These are phyloP conservation scores for Drosophila aff. DNA, from an alignment of 1,140 invertebrate species.

Conservation along the genomic window DNA sequence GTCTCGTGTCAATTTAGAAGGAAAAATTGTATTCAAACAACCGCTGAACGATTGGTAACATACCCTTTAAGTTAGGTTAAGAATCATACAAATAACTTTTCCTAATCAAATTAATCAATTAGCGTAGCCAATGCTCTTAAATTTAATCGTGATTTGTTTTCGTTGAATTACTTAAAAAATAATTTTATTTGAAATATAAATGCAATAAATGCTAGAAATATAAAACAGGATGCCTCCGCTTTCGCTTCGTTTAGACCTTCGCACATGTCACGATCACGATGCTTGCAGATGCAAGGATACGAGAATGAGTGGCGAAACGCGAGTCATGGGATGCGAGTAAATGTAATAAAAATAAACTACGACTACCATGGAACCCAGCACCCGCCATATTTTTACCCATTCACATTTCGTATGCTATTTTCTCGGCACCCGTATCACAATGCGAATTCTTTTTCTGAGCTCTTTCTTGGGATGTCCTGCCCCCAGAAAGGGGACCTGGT, in stretches of 20 bases:
- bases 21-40: constrained; percentile 11
- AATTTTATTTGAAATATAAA: not conserved
- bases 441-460: constrained; percentile 64
- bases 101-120: not conserved
- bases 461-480: constrained; percentile 17
- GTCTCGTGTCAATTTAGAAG: constrained; percentile 72
- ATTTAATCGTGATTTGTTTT: not conserved
- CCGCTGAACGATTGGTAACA: not conserved
- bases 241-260: constrained; percentile 2
- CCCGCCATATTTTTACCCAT: not conserved
- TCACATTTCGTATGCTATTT: not conserved
- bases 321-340: constrained; percentile 48
- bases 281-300: constrained; percentile 65
- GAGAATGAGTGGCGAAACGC: constrained; percentile 8
- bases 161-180: not conserved
- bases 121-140: not conserved
- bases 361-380: constrained; percentile 44
- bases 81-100: too few species aligned
- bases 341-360: constrained; percentile 82
- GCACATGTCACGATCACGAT: constrained; percentile 64
- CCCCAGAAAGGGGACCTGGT: not conserved
- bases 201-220: too few species aligned
- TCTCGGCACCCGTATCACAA: constrained; percentile 24
- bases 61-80: not conserved
- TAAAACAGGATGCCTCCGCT: not conserved